These are phyloP conservation scores for Listronotus bonariensis DNA, from an alignment of 1,140 invertebrate species.

Conservation along the genomic window DNA sequence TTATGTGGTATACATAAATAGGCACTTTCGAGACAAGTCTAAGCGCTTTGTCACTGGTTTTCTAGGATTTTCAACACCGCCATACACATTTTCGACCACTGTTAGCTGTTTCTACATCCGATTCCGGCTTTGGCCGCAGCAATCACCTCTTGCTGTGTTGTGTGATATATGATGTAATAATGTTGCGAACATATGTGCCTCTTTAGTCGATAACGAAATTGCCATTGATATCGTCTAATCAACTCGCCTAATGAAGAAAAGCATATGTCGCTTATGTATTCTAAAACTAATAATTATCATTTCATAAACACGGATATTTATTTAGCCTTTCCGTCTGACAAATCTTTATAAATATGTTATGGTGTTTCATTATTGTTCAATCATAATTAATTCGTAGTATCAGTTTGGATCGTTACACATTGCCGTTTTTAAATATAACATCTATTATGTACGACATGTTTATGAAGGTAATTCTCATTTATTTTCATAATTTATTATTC, in stretches of 20 bases:
- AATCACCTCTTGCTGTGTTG: conserved; percentile 54
- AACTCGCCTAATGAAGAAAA: conserved; percentile 54
- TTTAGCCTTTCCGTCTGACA: background rate
- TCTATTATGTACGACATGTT: no score
- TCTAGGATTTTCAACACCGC: background rate
- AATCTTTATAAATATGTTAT: conserved; percentile 1
- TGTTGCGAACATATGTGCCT: conserved; percentile 55
- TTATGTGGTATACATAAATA: no score
- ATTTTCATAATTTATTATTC: no score
- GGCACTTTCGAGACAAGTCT: no score
- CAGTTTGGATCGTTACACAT: no score
- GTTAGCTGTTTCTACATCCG: conserved; percentile 26
- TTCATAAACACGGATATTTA: conserved; percentile 21
- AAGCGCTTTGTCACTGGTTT: background rate
- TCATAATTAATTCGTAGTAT: no score
- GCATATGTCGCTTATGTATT: conserved; percentile 46
- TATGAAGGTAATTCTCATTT: no score
- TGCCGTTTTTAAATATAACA: no score
- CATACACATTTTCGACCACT: conserved; percentile 5
- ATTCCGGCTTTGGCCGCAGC: conserved; percentile 48
- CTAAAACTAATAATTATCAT: conserved; percentile 42
- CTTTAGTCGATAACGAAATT: conserved; percentile 54
- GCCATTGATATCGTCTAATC: conserved; percentile 53
- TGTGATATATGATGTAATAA: conserved; percentile 56
- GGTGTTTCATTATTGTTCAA: no score